Evolutionary conservation across 2,113 vertebrate genomes (phyloP), one percentile per base, ranked within the genome.

Genomic region (Cyprinus carpio): DNA sequence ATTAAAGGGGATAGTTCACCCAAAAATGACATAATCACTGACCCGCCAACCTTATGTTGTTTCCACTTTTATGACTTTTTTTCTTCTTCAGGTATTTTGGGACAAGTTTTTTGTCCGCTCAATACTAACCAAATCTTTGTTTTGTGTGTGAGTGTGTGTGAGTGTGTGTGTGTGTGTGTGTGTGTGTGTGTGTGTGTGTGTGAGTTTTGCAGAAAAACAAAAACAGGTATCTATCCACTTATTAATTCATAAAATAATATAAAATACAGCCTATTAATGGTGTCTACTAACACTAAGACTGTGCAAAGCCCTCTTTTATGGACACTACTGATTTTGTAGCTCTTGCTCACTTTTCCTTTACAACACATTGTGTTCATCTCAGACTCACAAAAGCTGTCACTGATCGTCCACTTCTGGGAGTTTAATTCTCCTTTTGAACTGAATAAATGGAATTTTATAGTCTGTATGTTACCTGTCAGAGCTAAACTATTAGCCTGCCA

Each of bases 381-480:
- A 69, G 31, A 20, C 71, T 74, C 71, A 43, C 40, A 40, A 40
- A 40, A 74, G 34, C 34, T 72, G 69, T 72, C 12, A 65, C 62
- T 65, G 62, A 29, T 12, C 6, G 40, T 74, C 40, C 6, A 46
- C 71, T 46, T 4, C 71, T 25, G 11, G n/a, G 37, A 25, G 40
- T 6, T 74, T 27, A 12, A 27, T 46, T 74, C 40, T 74, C 71
- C 13, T 46, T 25, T 25, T 74, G 40, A 46, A 74, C 25, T 13
- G 71, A 46, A 72, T 64, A 72, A 43, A 74, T 74, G 23, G 4
- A 54, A 79, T 60, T 25, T 25, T 37, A 58, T 79, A 23, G 56
- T n/a, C 5, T 29, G 23, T 43, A 6, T 46, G 58, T 60, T 78
- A 43, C 77, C 58, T 64, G 37, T 64, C 58, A 64, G 23, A 64